Conservation (phyloP, 2,797 vertebrate species). For the Sphenopsis melanotis region DNA sequence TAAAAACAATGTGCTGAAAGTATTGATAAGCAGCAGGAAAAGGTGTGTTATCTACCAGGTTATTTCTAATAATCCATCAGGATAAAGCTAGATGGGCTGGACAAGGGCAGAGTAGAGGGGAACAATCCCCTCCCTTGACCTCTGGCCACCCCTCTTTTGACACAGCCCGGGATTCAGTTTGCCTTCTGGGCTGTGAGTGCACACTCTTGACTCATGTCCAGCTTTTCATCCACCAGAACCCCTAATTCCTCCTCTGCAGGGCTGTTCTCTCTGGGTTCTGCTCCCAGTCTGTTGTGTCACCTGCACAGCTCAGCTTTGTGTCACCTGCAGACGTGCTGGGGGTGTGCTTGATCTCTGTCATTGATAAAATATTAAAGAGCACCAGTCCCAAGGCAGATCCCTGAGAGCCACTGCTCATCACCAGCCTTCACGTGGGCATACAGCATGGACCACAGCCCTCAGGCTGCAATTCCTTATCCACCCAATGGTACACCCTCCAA, state of each 20-base stretch:
- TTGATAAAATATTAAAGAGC: not conserved
- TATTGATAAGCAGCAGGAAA: not conserved
- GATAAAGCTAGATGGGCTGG: not conserved
- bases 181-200: not conserved
- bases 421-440: not conserved
- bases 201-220: not conserved
- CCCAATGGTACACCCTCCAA: not conserved
- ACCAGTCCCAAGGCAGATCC: not conserved
- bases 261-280: not conserved
- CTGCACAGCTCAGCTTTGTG: not conserved
- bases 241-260: not conserved
- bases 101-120: not conserved
- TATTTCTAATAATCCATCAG: not conserved
- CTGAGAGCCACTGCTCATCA: not conserved
- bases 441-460: no score
- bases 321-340: not conserved
- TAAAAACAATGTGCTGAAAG: not conserved
- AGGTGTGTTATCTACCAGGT: not conserved
- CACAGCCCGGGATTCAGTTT: rapidly evolving
- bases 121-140: not conserved
- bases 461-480: not conserved
- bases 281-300: not conserved
- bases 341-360: rapidly evolving
- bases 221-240: not conserved
- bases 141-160: not conserved